These are phyloP conservation scores for Ophioninae sp. DNA, from an alignment of 2,888 invertebrate species.

Conservation along the genomic window DNA sequence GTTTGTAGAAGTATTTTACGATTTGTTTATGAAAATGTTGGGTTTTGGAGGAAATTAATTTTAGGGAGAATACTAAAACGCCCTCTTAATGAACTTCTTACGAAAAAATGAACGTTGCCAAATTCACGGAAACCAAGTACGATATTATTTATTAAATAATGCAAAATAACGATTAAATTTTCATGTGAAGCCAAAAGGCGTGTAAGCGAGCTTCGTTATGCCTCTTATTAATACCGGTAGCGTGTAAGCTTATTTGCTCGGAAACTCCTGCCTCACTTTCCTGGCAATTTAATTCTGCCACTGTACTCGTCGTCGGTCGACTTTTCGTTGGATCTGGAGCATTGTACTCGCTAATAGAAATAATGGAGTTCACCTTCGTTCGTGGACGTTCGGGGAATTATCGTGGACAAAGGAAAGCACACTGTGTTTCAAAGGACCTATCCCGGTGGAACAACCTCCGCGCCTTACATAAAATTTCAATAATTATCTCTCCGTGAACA, in stretches of 20 bases:
- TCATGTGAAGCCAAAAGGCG: not conserved
- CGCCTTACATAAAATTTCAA: constrained; percentile 48
- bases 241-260: constrained; percentile 23
- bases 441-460: not conserved
- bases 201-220: not conserved
- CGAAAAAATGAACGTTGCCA: too few species aligned
- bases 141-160: too few species aligned
- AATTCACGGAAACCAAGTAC: too few species aligned
- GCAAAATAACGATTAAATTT: not conserved
- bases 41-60: too few species aligned
- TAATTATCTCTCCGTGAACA: constrained; percentile 55
- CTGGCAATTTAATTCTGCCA: constrained; percentile 47
- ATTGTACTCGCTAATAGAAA: constrained; percentile 58
- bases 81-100: too few species aligned
- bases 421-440: constrained; percentile 50
- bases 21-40: too few species aligned
- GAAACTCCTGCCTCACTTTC: constrained; percentile 7
- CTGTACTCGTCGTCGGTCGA: constrained; percentile 26
- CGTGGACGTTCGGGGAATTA: constrained; percentile 51
- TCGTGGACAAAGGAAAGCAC: constrained; percentile 47
- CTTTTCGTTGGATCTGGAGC: constrained; percentile 44
- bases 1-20: too few species aligned
- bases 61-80: too few species aligned
- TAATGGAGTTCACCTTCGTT: constrained; percentile 52
- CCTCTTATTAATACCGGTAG: constrained; percentile 19